Conservation (phyloP, 2,797 vertebrate genomes). For the Pipistrellus pipistrellus region DNA sequence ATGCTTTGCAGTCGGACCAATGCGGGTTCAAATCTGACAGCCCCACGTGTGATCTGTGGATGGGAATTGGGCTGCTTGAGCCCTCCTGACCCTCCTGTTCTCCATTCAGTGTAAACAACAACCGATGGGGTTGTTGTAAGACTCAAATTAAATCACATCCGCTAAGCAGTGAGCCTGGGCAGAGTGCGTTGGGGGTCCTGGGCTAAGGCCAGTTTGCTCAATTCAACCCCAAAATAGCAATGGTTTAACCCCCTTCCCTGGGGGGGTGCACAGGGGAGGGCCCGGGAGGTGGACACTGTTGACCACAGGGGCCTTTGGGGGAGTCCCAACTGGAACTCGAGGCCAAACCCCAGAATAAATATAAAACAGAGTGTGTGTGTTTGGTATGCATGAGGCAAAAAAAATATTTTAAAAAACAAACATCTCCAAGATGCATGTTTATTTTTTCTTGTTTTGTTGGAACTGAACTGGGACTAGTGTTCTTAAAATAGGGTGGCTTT, state of each 20-base stretch:
- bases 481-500: background rate
- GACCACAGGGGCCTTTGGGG: background rate
- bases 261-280: too few relatives aligned
- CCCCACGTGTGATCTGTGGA: background rate
- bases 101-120: background rate
- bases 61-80: background rate
- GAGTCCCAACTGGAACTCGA: background rate
- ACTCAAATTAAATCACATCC: background rate
- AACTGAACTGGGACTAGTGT: background rate
- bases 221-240: background rate
- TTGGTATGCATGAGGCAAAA: background rate
- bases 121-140: background rate
- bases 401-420: background rate
- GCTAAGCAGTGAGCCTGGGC: background rate
- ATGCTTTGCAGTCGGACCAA: background rate
- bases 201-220: background rate
- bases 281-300: too few relatives aligned
- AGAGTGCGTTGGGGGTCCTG: background rate
- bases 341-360: background rate
- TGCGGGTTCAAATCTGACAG: background rate
- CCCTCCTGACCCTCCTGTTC: background rate
- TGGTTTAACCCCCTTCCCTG: too few relatives aligned
- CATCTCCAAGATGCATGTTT: background rate
- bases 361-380: background rate
- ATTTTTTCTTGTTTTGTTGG: background rate